Conservation (phyloP, 2,888 invertebrate species). For the Serrognathus titanus region DNA sequence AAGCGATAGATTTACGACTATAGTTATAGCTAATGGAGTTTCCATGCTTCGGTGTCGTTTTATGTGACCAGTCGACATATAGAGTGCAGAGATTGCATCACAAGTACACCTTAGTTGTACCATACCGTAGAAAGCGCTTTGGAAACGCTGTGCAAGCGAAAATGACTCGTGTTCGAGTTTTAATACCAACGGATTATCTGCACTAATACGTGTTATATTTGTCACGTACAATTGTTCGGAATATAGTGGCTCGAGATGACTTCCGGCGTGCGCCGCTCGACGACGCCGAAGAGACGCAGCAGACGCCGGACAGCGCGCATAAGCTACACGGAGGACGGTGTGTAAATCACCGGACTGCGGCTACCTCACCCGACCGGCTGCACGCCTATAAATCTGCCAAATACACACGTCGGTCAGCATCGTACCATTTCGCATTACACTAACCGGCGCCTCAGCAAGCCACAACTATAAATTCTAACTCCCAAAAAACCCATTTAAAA, state of each 20-base stretch:
- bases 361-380: conserved; percentile 34
- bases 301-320: conserved; percentile 6
- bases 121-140: conserved; percentile 24
- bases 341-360: conserved; percentile 38
- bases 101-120: conserved; percentile 44
- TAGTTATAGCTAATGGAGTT: conserved; percentile 49
- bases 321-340: conserved; percentile 24
- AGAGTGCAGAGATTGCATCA: conserved; percentile 43
- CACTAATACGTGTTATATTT: too few species aligned
- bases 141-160: conserved; percentile 30
- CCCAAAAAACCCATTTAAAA: conserved; percentile 1
- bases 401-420: conserved; percentile 43
- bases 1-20: conserved; percentile 46
- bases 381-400: conserved; percentile 44
- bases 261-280: too few species aligned
- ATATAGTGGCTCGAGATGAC: too few species aligned
- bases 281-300: too few species aligned
- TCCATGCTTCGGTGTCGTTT: conserved; percentile 49
- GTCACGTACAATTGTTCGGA: too few species aligned
- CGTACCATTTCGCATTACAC: conserved; percentile 30
- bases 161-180: conserved; percentile 30
- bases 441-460: conserved; percentile 26
- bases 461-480: conserved; percentile 29
- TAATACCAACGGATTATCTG: conserved; percentile 34
- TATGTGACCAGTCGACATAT: conserved; percentile 45